Conservation (phyloP, 1,140 invertebrate species). For the Agraylea sexmaculata region DNA sequence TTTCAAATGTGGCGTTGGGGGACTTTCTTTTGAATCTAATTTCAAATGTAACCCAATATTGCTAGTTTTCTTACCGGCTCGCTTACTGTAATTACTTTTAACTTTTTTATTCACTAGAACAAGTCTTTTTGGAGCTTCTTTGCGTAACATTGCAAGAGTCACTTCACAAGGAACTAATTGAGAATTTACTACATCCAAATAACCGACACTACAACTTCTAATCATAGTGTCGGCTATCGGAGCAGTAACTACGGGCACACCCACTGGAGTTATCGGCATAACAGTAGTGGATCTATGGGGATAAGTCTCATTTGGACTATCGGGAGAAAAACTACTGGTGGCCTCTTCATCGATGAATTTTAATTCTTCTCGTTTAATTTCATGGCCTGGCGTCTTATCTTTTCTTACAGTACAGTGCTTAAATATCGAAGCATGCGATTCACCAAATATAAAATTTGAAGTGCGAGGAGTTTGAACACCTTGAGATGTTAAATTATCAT, state of each 20-base stretch:
- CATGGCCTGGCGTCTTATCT: conserved; percentile 17
- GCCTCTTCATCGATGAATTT: conserved; percentile 56
- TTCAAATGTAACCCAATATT: conserved; percentile 22
- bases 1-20: conserved; percentile 43
- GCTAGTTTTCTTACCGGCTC: conserved; percentile 27
- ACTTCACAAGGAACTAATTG: conserved; percentile 59
- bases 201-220: conserved; percentile 73
- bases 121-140: conserved; percentile 60
- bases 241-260: conserved; percentile 27
- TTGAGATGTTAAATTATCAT: conserved; percentile 12
- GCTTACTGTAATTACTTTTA: conserved; percentile 36
- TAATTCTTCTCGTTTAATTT: conserved; percentile 41
- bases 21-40: conserved; percentile 19
- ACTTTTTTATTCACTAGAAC: conserved; percentile 56
- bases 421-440: conserved; percentile 14
- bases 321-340: conserved; percentile 27
- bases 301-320: conserved; percentile 26
- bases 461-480: conserved; percentile 14
- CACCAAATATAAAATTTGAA: conserved; percentile 11
- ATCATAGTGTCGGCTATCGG: conserved; percentile 57
- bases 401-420: conserved; percentile 16
- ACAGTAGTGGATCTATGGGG: conserved; percentile 51
- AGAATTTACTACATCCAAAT: conserved; percentile 65
- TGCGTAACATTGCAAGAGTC: conserved; percentile 53
- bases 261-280: conserved; percentile 51